phyloP scores from a whole-genome alignment of 2,113 vertebrate genomes.

The Carollia perspicillata region DNA sequence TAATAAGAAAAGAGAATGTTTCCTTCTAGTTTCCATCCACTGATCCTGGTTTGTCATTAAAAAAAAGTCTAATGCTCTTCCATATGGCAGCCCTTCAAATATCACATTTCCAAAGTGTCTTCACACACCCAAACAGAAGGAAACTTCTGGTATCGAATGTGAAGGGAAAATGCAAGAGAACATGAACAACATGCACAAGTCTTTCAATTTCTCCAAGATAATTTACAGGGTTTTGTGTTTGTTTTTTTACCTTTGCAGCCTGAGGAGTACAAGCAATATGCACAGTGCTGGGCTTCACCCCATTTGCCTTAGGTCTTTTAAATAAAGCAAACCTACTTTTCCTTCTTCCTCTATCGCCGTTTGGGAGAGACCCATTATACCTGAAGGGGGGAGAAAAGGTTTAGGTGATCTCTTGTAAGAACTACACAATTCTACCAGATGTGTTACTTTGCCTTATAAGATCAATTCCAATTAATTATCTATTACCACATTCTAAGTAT shows the following conservation, averaged over 20 bases:
- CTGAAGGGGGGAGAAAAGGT: conserved; percentile 76
- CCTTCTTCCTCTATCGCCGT: conserved; percentile 96
- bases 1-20: neutral
- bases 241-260: conserved; percentile 93
- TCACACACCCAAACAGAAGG: conserved; percentile 17
- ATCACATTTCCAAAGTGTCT: neutral
- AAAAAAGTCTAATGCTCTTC: neutral
- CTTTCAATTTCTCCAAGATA: conserved; percentile 7
- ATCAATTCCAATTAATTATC: conserved; percentile 27
- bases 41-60: neutral
- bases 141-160: conserved; percentile 36
- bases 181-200: neutral
- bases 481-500: neutral
- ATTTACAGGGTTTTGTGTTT: neutral
- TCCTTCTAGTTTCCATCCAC: conserved; percentile 23
- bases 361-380: conserved; percentile 99
- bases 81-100: neutral
- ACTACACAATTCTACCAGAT: conserved; percentile 45
- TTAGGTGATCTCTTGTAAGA: conserved; percentile 18
- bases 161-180: neutral
- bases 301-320: conserved; percentile 96
- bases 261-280: conserved; percentile 97
- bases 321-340: conserved; percentile 98
- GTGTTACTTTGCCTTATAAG: conserved; percentile 6
- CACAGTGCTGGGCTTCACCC: conserved; percentile 98